These are phyloP conservation scores for Eupithecia tripunctaria DNA, from an alignment of 2,888 invertebrate species.

Conservation along the genomic window DNA sequence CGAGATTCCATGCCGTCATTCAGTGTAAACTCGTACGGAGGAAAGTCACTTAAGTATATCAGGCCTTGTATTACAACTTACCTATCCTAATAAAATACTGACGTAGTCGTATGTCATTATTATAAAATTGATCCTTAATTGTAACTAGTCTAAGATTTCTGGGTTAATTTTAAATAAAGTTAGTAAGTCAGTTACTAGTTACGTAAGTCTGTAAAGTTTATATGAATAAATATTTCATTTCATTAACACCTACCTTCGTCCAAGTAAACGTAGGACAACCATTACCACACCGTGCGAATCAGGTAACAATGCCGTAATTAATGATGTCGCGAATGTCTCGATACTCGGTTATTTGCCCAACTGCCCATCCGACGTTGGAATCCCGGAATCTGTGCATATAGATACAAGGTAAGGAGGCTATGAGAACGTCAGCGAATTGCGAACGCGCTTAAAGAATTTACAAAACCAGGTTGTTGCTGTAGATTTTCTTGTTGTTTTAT, in stretches of 20 bases:
- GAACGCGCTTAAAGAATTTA: not conserved
- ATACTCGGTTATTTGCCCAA: conserved; percentile 70
- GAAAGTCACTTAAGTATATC: no score
- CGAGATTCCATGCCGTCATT: no score
- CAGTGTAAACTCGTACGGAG: no score
- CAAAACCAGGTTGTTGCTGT: not conserved
- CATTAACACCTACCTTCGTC: not conserved
- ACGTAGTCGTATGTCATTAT: no score
- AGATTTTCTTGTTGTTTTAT: no score
- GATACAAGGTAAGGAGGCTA: not conserved
- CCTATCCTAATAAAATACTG: no score
- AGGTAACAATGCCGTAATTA: conserved; percentile 68
- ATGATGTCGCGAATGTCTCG: conserved; percentile 73
- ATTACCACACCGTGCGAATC: conserved; percentile 53
- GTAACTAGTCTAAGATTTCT: no score
- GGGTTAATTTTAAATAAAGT: no score
- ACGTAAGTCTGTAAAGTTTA: no score
- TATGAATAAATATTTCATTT: not conserved
- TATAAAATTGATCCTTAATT: no score
- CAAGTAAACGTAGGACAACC: not conserved
- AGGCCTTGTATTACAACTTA: no score
- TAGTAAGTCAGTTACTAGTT: no score
- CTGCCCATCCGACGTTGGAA: conserved; percentile 52
- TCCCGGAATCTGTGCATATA: conserved; percentile 60
- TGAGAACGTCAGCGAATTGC: not conserved